Evolutionary conservation across 2,113 vertebrate genomes (phyloP).

Genomic region (Rhinoptilus africanus): DNA sequence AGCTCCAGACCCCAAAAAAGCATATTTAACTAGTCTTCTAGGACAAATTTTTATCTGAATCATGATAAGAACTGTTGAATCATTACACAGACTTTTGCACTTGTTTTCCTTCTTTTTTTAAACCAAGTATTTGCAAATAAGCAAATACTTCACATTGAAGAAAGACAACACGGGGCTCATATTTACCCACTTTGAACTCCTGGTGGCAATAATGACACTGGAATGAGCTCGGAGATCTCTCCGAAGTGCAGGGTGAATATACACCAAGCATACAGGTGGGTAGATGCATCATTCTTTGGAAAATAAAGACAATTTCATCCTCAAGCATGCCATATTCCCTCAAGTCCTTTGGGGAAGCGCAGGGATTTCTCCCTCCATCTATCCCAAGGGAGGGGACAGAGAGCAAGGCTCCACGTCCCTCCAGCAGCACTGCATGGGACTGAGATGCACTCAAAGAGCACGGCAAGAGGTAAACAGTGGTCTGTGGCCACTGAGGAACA

Average conservation of each 20-base stretch:
- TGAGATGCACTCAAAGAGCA: not conserved
- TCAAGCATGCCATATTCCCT: rapidly evolving
- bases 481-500: not conserved
- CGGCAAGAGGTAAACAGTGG: not conserved
- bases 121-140: not conserved
- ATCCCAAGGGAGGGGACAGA: not conserved
- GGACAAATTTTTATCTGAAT: not conserved
- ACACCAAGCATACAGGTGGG: not conserved
- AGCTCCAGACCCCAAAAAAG: not conserved
- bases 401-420: not conserved
- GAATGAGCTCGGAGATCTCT: not conserved
- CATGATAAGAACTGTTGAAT: not conserved
- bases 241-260: not conserved
- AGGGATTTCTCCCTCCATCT: not conserved
- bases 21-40: not conserved
- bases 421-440: not conserved
- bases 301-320: not conserved
- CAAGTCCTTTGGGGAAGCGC: not conserved
- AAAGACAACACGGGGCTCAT: not conserved
- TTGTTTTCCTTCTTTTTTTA: not conserved
- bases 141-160: not conserved
- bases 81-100: not conserved
- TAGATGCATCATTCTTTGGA: not conserved
- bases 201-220: not conserved
- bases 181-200: not conserved